These are phyloP conservation scores for Drosophila santomea DNA, from an alignment of 1,140 invertebrate genomes.

Conservation along the genomic window DNA sequence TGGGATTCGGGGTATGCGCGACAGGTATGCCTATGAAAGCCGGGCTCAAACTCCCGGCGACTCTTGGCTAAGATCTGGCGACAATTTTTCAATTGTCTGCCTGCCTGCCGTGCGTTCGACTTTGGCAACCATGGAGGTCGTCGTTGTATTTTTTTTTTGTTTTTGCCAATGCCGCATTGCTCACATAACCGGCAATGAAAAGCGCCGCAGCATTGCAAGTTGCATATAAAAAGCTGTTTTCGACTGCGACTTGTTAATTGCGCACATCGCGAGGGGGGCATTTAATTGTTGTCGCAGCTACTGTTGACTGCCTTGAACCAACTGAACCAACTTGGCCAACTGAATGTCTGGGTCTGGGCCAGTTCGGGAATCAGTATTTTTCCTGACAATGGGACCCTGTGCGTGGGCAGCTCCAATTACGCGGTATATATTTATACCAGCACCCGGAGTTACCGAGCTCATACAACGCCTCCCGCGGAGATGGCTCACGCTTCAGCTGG, in stretches of 20 bases:
- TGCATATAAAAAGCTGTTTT: conserved; percentile 81
- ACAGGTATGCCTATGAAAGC: conserved; percentile 77
- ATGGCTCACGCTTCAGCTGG: conserved; percentile 52
- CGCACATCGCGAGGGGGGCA: conserved; percentile 20
- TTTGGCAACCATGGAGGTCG: conserved; percentile 73
- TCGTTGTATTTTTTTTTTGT: conserved; percentile 13
- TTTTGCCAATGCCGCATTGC: conserved; percentile 51
- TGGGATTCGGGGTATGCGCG: conserved; percentile 79
- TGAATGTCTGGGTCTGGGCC: conserved; percentile 1
- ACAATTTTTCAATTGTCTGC: conserved; percentile 81
- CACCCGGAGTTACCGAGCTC: background rate
- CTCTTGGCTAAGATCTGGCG: conserved; percentile 47
- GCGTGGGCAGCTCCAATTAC: conserved; percentile 79
- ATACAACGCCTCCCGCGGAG: conserved; percentile 40
- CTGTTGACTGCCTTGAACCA: conserved; percentile 47
- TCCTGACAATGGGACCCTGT: conserved; percentile 30
- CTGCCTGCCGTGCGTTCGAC: conserved; percentile 3
- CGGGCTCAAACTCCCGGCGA: conserved; percentile 13
- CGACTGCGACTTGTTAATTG: conserved; percentile 73
- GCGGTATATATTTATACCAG: conserved; percentile 20
- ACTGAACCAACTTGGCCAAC: background rate
- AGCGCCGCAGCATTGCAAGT: conserved; percentile 74
- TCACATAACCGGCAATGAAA: conserved; percentile 77
- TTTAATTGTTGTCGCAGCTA: conserved; percentile 75
- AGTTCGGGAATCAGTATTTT: background rate